These are phyloP conservation scores for Pongo abelii DNA, from an alignment of 2,113 vertebrate genomes.

Conservation along the genomic window DNA sequence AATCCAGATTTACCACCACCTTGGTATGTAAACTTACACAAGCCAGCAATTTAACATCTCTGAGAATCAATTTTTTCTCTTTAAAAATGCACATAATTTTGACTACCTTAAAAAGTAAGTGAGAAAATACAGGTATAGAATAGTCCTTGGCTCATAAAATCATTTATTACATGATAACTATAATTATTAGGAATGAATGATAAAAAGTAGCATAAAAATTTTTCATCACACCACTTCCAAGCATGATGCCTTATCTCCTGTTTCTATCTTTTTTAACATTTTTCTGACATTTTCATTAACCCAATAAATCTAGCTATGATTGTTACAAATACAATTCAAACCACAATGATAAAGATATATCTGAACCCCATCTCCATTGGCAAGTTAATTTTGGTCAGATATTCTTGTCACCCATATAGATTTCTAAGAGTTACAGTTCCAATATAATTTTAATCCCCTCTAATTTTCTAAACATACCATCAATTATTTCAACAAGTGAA, in stretches of 20 bases:
- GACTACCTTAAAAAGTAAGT: no score
- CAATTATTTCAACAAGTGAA: background rate
- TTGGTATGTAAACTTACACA: no score
- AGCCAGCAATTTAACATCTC: no score
- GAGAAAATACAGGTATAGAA: no score
- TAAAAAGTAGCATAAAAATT: background rate
- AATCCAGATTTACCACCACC: no score
- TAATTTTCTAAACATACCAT: background rate
- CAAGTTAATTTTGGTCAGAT: background rate
- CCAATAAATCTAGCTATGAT: background rate
- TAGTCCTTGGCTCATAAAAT: no score
- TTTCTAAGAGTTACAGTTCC: background rate
- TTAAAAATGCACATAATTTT: no score
- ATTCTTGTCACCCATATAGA: background rate
- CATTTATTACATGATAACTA: no score
- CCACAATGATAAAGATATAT: background rate
- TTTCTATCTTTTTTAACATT: background rate
- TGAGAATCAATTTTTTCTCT: no score
- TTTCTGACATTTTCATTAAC: background rate
- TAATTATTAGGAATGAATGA: background rate
- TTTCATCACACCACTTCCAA: background rate
- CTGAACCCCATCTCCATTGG: background rate
- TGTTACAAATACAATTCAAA: background rate
- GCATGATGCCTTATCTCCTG: background rate
- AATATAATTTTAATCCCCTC: background rate